Evolutionary conservation across 2,797 vertebrate species (phyloP).

Genomic region (Danio albolineatus): DNA sequence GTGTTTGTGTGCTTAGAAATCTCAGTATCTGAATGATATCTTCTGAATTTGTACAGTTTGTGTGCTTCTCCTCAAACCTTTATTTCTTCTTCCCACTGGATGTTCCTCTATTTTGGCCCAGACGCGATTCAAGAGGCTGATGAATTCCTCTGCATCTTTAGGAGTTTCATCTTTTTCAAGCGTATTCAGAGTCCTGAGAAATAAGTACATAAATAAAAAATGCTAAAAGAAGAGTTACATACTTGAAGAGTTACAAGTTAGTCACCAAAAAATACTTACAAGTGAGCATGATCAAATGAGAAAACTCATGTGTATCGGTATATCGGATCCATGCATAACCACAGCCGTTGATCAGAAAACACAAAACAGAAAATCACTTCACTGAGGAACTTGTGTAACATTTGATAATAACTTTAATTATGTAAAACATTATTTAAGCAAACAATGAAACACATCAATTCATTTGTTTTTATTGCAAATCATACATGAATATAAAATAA

Average conservation of each 20-base stretch:
- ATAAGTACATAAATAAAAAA: not conserved
- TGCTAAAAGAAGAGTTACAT: not conserved
- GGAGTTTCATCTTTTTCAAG: constrained; percentile 28
- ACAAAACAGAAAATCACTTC: too few species aligned
- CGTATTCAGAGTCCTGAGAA: constrained; percentile 41
- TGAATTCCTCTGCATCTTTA: constrained; percentile 48
- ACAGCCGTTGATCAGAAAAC: too few species aligned
- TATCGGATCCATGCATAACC: too few species aligned
- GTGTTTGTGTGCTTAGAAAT: not conserved
- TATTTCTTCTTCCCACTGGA: not conserved
- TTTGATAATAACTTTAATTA: too few species aligned
- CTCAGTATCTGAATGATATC: not conserved
- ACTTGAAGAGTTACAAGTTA: too few species aligned
- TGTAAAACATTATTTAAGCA: too few species aligned
- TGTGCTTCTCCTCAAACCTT: constrained; percentile 33
- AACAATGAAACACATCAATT: constrained; percentile 12
- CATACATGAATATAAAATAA: constrained; percentile 51
- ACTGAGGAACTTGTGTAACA: too few species aligned
- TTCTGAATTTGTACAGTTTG: not conserved
- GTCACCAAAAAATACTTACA: not conserved
- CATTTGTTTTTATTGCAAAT: constrained; percentile 72
- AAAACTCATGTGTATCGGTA: too few species aligned
- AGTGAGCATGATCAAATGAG: too few species aligned
- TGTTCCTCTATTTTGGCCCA: not conserved
- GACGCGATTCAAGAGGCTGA: constrained; percentile 54